A percentile compares a stretch with the other conserved stretches of the same genome.
phyloP scores from a whole-genome alignment of 2,113 vertebrate genomes.

The Apteryx mantelli region DNA sequence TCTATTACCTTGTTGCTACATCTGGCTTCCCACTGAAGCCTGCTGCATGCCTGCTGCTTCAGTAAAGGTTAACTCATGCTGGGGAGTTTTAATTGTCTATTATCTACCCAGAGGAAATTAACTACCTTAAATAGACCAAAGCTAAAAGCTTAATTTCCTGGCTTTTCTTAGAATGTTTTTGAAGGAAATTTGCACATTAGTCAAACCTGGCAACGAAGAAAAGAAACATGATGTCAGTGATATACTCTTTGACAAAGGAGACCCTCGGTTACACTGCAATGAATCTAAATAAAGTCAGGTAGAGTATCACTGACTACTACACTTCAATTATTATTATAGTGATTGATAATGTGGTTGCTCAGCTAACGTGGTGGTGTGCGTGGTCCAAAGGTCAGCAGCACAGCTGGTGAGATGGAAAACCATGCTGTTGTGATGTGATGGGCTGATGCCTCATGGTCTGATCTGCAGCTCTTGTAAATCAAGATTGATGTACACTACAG shows the following conservation, averaged over 20 bases:
- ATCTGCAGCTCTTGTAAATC: neutral
- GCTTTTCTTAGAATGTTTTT: neutral
- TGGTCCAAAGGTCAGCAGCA: slow-evolving; percentile 46
- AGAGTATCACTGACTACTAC: neutral
- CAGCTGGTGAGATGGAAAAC: slow-evolving; percentile 37
- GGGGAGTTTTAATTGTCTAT: slow-evolving; percentile 30
- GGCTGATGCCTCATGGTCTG: neutral
- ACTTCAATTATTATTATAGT: slow-evolving; percentile 26
- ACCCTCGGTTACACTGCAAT: neutral
- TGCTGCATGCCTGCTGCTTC: neutral
- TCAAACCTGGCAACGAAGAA: neutral
- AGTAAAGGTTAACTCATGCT: slow-evolving; percentile 28
- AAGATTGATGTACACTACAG: slow-evolving; percentile 31
- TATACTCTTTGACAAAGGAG: neutral
- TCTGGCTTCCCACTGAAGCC: neutral
- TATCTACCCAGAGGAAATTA: neutral
- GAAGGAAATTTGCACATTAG: neutral
- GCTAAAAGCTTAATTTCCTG: neutral
- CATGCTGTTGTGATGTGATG: neutral
- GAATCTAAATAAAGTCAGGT: slow-evolving; percentile 30
- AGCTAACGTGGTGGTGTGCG: neutral
- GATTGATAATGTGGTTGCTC: slow-evolving; percentile 37
- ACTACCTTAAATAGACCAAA: neutral
- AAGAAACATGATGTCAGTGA: neutral
- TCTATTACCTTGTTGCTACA: neutral